Percentiles rank a stretch among this genome's conserved stretches.
Evolutionary conservation across 2,888 invertebrate genomes (phyloP).

Genomic region (Drosophila differens): DNA sequence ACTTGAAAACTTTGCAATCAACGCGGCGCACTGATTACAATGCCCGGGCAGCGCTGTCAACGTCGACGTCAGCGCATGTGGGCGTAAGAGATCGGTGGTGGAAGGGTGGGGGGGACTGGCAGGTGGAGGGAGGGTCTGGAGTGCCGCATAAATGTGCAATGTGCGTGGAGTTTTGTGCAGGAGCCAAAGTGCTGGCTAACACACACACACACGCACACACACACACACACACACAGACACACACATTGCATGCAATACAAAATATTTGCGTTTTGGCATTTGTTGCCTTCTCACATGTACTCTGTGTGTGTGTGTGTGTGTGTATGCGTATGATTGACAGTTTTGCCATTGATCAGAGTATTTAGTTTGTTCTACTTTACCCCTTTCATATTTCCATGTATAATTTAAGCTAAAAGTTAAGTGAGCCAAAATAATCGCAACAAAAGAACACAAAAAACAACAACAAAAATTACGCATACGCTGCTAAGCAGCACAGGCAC

Average conservation of each 20-base stretch:
- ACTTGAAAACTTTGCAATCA: conserved; percentile 78
- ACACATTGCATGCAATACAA: conserved; percentile 39
- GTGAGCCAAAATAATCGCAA: conserved; percentile 53
- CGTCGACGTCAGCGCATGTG: conserved; percentile 31
- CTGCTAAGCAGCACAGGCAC: conserved; percentile 38
- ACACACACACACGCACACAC: conserved; percentile 26
- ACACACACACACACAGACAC: not conserved
- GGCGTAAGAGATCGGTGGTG: not conserved
- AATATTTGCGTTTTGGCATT: conserved; percentile 70
- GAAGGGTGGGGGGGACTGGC: not conserved
- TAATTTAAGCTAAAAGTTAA: conserved; percentile 64
- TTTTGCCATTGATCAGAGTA: conserved; percentile 47
- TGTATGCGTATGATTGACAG: conserved; percentile 51
- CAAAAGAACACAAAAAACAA: conserved; percentile 11
- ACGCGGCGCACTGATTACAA: conserved; percentile 76
- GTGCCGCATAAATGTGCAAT: conserved; percentile 70
- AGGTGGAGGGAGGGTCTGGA: not conserved
- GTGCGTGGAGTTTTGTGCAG: conserved; percentile 61
- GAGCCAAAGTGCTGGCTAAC: conserved; percentile 51
- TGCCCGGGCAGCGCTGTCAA: conserved; percentile 45
- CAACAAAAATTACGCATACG: conserved; percentile 68
- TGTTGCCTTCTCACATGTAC: conserved; percentile 67
- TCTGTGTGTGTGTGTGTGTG: conserved; percentile 22
- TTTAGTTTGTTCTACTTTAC: not conserved
- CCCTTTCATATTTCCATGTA: conserved; percentile 38